These are phyloP conservation scores for Brachyrhaphis roseni DNA, from an alignment of 2,797 vertebrate species.

Conservation along the genomic window DNA sequence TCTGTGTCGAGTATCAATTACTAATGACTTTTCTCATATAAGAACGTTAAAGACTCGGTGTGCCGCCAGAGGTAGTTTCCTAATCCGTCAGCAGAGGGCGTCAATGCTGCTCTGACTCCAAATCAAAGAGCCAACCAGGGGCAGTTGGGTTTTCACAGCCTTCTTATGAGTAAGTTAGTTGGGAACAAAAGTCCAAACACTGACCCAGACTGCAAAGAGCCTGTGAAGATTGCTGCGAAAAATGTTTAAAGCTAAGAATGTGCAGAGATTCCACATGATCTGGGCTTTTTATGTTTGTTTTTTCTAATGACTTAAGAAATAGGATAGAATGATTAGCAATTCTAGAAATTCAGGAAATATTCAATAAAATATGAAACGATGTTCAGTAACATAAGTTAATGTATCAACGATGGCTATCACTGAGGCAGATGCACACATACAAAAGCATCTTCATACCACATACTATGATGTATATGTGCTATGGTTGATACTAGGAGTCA, in stretches of 20 bases:
- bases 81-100: neutral
- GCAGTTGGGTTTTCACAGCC: neutral
- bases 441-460: neutral
- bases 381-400: neutral
- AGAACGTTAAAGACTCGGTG: neutral
- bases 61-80: neutral
- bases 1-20: neutral
- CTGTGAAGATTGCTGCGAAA: neutral
- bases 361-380: neutral
- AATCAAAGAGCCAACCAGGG: neutral
- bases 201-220: neutral
- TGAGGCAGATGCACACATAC: neutral
- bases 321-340: neutral
- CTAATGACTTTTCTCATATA: neutral
- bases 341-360: neutral
- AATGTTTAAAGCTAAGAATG: neutral
- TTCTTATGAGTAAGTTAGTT: neutral
- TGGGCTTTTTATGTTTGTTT: neutral
- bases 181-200: neutral
- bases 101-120: neutral
- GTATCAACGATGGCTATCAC: no score
- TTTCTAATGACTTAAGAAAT: neutral
- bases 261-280: neutral
- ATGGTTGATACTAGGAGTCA: accelerated
- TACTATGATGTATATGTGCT: no score